Base-by-base conservation (phyloP, 2,888 invertebrate genomes). In the Meloe dianella region DNA sequence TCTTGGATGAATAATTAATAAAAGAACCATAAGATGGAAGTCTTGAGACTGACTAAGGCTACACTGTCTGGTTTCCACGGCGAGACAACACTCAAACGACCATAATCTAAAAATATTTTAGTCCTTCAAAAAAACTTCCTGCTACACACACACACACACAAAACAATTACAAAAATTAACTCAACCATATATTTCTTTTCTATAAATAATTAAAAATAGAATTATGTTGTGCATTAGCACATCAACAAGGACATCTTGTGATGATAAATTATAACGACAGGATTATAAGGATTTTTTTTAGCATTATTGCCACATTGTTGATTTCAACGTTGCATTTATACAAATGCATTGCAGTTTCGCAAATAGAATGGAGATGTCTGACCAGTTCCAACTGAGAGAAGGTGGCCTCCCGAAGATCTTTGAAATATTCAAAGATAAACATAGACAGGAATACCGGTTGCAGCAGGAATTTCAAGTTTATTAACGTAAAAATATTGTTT, bases 221-320 rank as follows among this genome's bases (percentile, higher is more conserved):
- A 17, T 41, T 35, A 32, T 32, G 35, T 10, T 35, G 12, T 35
- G 35, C 12, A 12, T 2, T 12, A 35, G 12, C 12, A 35, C 17
- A 41, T 17, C 20, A 20, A 47, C 47, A 51, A 51, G 51, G 51
- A 51, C 51, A 24, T 51, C n/a, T 20, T 20, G 20, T 20, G 17
- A 47, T 47, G 5, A 41, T 30, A 14, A 29, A 9, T n/a, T 27
- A 57, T 17, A 57, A 24, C 9, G 3, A 29, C 57, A 57, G 35
- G 14, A 14, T 35, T 35, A 14, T 35, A 35, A 35, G 35, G 35
- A 35, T 14, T 35, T 14, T 35, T 41, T 41, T 17, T 17, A 32
- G 59, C 59, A 32, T 59, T 59, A 59, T 59, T 59, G 30, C 59
- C 59, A 59, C 59, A 38, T 59, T 38, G 51, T 22, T 51, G 22